These are phyloP conservation scores for Corydoras sp. DNA, from an alignment of 2,113 vertebrate genomes.

Conservation along the genomic window DNA sequence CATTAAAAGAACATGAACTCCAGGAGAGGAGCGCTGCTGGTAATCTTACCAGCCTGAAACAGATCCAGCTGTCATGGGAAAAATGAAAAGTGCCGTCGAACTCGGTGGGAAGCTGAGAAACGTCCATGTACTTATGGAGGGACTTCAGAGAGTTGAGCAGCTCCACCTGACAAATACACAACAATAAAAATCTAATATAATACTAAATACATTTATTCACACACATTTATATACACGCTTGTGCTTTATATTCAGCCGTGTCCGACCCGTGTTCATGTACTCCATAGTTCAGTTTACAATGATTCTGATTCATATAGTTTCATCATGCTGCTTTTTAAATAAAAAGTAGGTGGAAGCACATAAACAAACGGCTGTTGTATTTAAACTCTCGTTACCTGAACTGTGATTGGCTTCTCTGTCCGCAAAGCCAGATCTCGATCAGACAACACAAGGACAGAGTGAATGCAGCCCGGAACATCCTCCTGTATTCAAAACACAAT, in stretches of 20 bases:
- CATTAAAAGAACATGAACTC: not conserved
- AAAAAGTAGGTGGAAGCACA: no score
- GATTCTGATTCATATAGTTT: no score
- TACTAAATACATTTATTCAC: no score
- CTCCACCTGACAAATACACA: constrained; percentile 69
- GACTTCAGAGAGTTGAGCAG: constrained; percentile 74
- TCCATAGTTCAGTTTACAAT: no score
- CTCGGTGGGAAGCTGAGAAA: constrained; percentile 69
- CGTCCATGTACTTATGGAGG: constrained; percentile 76
- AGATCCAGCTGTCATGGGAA: constrained; percentile 79
- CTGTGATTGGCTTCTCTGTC: constrained; percentile 61
- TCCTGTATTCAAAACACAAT: constrained; percentile 48
- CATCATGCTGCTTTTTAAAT: no score
- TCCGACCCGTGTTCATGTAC: no score
- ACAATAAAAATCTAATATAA: not conserved
- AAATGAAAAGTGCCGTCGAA: constrained; percentile 80
- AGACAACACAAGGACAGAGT: constrained; percentile 71
- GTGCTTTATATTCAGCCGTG: no score
- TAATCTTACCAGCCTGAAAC: constrained; percentile 79
- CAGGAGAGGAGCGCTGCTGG: not conserved
- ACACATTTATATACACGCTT: no score
- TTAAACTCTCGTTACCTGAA: constrained; percentile 66
- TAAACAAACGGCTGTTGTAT: not conserved
- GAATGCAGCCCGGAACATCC: constrained; percentile 65
- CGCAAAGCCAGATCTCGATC: constrained; percentile 66